Percentiles rank a stretch among this genome's conserved stretches.
These are phyloP conservation scores for Myripristis jacobus DNA, from an alignment of 2,797 vertebrate species.

Conservation along the genomic window DNA sequence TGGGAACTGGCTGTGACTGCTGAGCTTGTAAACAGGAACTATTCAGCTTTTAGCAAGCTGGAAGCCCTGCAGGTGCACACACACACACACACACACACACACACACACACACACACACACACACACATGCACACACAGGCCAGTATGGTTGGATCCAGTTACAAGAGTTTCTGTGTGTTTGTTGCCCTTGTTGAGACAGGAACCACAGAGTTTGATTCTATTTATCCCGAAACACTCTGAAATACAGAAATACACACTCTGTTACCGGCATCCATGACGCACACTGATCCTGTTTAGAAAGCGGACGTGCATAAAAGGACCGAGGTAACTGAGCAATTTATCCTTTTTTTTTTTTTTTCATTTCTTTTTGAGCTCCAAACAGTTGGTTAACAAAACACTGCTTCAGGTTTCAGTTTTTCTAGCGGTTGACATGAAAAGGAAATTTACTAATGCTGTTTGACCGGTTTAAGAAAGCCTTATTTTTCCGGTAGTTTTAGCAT, in stretches of 20 bases:
- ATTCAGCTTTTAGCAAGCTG: slow-evolving; percentile 57
- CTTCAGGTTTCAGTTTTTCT: slow-evolving; percentile 7
- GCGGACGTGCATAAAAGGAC: not conserved
- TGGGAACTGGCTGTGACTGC: slow-evolving; percentile 58
- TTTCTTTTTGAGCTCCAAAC: slow-evolving; percentile 11
- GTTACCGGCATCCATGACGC: slow-evolving; percentile 28
- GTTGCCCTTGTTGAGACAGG: slow-evolving; percentile 33
- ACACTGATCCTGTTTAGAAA: slow-evolving; percentile 25
- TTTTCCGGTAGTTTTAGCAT: not conserved
- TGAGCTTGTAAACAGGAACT: slow-evolving; percentile 74
- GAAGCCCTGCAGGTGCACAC: slow-evolving; percentile 55
- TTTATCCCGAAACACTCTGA: slow-evolving; percentile 34
- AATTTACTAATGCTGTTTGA: slow-evolving; percentile 14
- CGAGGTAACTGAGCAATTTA: slow-evolving; percentile 3
- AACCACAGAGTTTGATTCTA: slow-evolving; percentile 24
- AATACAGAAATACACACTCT: not conserved
- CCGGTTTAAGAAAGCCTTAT: slow-evolving; percentile 9
- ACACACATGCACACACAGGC: slow-evolving; percentile 18
- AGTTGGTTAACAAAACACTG: not conserved
- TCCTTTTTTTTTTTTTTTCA: too few relatives aligned
- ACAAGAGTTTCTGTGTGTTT: slow-evolving; percentile 34
- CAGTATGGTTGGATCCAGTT: slow-evolving; percentile 37
- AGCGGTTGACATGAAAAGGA: slow-evolving; percentile 1
- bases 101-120: slow-evolving; percentile 17
- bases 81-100: slow-evolving; percentile 19